These are phyloP conservation scores for Eupithecia exiguata DNA, from an alignment of 2,888 invertebrate species.

Conservation along the genomic window DNA sequence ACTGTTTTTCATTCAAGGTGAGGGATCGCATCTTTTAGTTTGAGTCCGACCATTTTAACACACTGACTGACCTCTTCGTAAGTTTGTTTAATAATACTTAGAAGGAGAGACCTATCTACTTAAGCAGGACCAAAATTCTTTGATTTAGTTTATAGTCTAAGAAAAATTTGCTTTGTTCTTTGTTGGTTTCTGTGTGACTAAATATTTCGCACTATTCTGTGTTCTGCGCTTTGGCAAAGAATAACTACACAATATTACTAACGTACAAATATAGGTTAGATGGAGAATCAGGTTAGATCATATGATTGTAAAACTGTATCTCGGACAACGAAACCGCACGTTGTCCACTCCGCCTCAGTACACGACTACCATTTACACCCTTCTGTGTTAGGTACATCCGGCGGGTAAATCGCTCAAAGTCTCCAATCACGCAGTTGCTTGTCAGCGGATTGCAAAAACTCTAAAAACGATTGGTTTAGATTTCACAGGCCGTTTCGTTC, in stretches of 20 bases:
- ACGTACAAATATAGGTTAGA: too few species aligned
- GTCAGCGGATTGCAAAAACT: constrained; percentile 32
- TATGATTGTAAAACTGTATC: background rate
- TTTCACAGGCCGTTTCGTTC: constrained; percentile 2
- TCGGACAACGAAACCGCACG: background rate
- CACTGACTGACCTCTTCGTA: too few species aligned
- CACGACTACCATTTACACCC: constrained; percentile 34
- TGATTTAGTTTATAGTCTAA: too few species aligned
- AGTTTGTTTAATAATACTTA: too few species aligned
- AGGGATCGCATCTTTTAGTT: too few species aligned
- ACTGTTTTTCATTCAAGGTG: background rate
- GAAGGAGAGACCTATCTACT: too few species aligned
- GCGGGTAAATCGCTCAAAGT: constrained; percentile 44
- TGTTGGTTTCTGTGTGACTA: too few species aligned
- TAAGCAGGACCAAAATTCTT: too few species aligned
- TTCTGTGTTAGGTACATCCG: constrained; percentile 45
- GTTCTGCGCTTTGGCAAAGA: too few species aligned
- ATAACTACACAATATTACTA: too few species aligned
- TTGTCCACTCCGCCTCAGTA: background rate
- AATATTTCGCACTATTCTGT: background rate
- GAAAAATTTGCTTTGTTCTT: background rate
- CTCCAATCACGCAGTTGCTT: constrained; percentile 44
- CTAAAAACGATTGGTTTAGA: constrained; percentile 1
- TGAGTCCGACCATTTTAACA: too few species aligned
- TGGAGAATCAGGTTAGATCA: too few species aligned